Conservation (phyloP, 2,888 invertebrate species). For the Drosophila multiciliata region DNA sequence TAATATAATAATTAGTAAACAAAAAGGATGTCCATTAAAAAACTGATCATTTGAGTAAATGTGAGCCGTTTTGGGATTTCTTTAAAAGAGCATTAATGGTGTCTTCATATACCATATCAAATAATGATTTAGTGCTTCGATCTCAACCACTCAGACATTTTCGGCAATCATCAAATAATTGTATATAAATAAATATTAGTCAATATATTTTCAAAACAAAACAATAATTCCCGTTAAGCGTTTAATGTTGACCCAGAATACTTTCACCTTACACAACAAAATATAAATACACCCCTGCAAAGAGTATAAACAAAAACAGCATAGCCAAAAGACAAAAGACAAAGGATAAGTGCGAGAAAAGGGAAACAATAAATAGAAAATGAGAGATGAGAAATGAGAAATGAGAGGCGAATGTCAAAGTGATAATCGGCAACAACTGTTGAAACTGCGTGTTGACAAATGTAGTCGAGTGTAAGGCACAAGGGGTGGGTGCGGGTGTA, state of each 20-base stretch:
- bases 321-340: slow-evolving; percentile 6
- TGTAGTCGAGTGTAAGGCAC: slow-evolving; percentile 52
- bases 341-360: slow-evolving; percentile 23
- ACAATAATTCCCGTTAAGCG: background rate
- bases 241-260: background rate
- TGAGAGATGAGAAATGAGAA: slow-evolving; percentile 29
- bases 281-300: background rate
- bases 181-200: background rate
- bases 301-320: slow-evolving; percentile 1
- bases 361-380: slow-evolving; percentile 22
- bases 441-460: slow-evolving; percentile 78
- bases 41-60: background rate
- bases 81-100: background rate
- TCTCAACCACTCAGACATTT: background rate
- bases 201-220: background rate
- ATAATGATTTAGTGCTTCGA: background rate
- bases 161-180: background rate
- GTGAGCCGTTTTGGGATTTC: background rate
- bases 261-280: background rate
- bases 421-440: slow-evolving; percentile 84
- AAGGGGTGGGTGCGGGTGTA: background rate
- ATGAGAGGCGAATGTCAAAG: slow-evolving; percentile 70
- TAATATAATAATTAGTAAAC: background rate
- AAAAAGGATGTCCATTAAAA: too few relatives aligned
- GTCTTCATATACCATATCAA: background rate